Evolutionary conservation across 2,113 vertebrate species (phyloP).

Genomic region (Empidonax alnorum): DNA sequence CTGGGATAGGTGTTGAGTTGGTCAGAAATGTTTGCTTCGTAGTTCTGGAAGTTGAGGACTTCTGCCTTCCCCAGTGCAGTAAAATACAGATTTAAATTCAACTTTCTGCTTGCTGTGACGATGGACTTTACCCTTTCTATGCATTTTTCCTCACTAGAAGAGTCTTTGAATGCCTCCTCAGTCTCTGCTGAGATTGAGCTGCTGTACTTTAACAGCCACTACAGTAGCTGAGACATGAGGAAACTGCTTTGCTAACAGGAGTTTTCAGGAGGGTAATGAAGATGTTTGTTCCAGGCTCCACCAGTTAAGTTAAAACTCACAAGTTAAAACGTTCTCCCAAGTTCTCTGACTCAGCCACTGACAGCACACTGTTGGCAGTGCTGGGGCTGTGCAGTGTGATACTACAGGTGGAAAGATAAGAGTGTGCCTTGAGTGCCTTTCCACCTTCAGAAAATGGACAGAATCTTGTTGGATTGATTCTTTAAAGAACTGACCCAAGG

Average conservation of each 20-base stretch:
- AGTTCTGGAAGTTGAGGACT: neutral
- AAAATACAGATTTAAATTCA: neutral
- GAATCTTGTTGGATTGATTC: neutral
- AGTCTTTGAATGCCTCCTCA: neutral
- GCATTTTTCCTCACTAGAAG: neutral
- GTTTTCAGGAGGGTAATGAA: neutral
- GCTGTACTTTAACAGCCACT: neutral
- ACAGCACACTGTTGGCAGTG: neutral
- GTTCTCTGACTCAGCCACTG: neutral
- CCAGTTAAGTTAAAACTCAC: neutral
- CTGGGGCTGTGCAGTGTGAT: neutral
- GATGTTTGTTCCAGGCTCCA: neutral
- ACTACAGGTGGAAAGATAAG: neutral
- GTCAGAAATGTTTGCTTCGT: neutral
- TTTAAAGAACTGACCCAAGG: neutral
- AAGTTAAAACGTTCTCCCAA: neutral
- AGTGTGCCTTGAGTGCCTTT: neutral
- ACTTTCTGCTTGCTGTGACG: neutral
- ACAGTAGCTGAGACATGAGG: neutral
- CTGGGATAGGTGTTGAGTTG: neutral
- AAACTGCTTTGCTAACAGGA: neutral
- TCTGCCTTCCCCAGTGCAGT: neutral
- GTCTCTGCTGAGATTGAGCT: neutral
- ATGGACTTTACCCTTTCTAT: neutral
- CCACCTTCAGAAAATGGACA: neutral